phyloP scores from a whole-genome alignment of 1,140 invertebrate species.

The Eulimnadia texana region DNA sequence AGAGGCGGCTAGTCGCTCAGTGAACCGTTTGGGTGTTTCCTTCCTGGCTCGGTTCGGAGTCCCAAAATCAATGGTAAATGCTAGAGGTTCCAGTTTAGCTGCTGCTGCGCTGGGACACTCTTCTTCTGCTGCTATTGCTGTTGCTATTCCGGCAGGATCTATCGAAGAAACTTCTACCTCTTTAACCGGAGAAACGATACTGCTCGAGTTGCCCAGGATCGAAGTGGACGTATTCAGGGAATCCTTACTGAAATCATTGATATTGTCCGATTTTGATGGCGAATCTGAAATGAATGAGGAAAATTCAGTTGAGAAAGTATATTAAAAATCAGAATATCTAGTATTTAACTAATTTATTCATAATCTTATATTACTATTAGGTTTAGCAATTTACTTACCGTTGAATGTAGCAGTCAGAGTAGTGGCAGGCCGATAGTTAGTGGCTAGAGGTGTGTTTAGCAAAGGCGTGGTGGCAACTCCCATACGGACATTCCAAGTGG shows the following conservation, averaged over 20 bases:
- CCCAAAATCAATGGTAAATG: constrained; percentile 16
- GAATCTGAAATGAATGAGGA: too few species aligned
- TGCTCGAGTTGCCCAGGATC: not conserved
- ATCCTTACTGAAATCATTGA: constrained; percentile 8
- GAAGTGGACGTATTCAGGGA: constrained; percentile 1
- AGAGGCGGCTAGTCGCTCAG: constrained; percentile 1
- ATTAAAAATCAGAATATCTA: too few species aligned
- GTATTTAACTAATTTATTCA: too few species aligned
- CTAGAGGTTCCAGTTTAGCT: constrained; percentile 10
- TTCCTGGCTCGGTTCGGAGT: constrained; percentile 2
- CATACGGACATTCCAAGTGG: not conserved
- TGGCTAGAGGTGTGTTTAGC: too few species aligned
- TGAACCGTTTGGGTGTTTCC: constrained; percentile 8
- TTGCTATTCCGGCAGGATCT: not conserved
- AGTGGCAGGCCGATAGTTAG: too few species aligned
- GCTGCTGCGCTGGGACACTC: not conserved
- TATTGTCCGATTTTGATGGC: not conserved
- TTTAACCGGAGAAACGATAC: not conserved
- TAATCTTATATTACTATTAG: too few species aligned
- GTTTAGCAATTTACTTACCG: too few species aligned
- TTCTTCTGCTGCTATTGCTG: constrained; percentile 1
- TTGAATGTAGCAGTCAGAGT: too few species aligned
- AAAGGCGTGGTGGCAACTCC: not conserved
- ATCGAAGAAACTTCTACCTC: too few species aligned
- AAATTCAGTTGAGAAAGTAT: too few species aligned